Evolutionary conservation across 1,140 invertebrate genomes (phyloP), one percentile per base, ranked within the genome.

Genomic region (Orchesella cincta): DNA sequence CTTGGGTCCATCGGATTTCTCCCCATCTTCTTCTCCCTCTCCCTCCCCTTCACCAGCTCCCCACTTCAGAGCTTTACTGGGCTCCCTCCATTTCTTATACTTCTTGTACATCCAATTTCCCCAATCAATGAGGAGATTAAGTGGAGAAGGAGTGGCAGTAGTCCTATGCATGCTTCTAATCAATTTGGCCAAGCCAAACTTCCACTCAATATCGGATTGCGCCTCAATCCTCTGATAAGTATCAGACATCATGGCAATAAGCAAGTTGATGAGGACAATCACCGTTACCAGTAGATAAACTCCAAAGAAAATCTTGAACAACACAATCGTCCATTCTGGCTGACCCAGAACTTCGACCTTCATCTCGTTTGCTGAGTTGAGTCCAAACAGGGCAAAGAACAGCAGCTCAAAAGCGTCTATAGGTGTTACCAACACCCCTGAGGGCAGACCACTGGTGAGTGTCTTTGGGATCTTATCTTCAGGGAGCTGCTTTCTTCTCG

Each of bases 151-250:
- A 1, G 98, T 97, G 1, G 96, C 95, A 51, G 94, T 96, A 8
- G 97, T 98, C 83, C 98, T 91, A 87, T 98, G 97, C 97, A 99
- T 99, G 84, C 98, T 97, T 80, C 97, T 89, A 83, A 99, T 98
- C 82, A 99, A 89, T 87, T 99, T 99, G 67, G 97, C 98, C 82
- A 99, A 87, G 36, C 97, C 97, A 85, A 98, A 99, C 87, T 99
- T 99, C 98, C 98, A 99, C 87, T 99, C 98, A 82, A 97, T 98
- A 86, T 99, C 98, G n/a, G 97, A 99, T 90, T 99, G 97, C 57
- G 97, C 95, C 89, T 98, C 94, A 85, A 99, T 99, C 82, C 97
- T 90, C 87, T 98, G 96, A 86, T 99, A 99, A 82, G 97, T 99
- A 89, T 99, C 96, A 84, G 95, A 97, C 96, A 99, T 98, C 97